Conservation (phyloP, 2,797 vertebrate species). For the Taenioides sp. region DNA sequence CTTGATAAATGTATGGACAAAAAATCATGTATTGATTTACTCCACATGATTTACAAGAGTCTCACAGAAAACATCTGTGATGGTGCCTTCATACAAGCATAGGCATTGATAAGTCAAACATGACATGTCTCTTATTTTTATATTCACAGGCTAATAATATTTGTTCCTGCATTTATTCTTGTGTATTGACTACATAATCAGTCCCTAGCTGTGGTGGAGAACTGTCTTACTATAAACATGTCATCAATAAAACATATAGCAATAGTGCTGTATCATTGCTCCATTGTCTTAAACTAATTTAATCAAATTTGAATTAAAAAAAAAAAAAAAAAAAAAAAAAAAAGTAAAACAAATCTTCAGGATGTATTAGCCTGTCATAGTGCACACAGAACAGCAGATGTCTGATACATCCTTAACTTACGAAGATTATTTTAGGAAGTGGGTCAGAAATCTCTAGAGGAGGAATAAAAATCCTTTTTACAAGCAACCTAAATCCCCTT, state of each 20-base stretch:
- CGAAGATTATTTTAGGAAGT: slow-evolving; percentile 34
- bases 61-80: slow-evolving; percentile 18
- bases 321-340: too few relatives aligned
- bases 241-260: neutral
- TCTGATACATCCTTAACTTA: slow-evolving; percentile 22
- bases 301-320: neutral
- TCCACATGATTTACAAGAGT: slow-evolving; percentile 14
- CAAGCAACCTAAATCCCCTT: slow-evolving; percentile 15
- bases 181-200: slow-evolving; percentile 5
- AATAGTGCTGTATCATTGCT: neutral
- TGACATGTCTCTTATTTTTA: neutral
- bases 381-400: slow-evolving; percentile 2
- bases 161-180: slow-evolving; percentile 2
- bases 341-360: neutral
- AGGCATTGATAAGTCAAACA: neutral
- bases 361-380: neutral
- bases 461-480: slow-evolving; percentile 30
- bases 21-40: slow-evolving; percentile 28
- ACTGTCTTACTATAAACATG: neutral
- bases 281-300: too few relatives aligned
- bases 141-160: slow-evolving; percentile 12
- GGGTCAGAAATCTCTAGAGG: slow-evolving; percentile 49
- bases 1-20: slow-evolving; percentile 24
- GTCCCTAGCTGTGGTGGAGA: neutral
- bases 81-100: neutral